These are phyloP conservation scores for Terebella lapidaria DNA, from an alignment of 2,888 invertebrate genomes.

Conservation along the genomic window DNA sequence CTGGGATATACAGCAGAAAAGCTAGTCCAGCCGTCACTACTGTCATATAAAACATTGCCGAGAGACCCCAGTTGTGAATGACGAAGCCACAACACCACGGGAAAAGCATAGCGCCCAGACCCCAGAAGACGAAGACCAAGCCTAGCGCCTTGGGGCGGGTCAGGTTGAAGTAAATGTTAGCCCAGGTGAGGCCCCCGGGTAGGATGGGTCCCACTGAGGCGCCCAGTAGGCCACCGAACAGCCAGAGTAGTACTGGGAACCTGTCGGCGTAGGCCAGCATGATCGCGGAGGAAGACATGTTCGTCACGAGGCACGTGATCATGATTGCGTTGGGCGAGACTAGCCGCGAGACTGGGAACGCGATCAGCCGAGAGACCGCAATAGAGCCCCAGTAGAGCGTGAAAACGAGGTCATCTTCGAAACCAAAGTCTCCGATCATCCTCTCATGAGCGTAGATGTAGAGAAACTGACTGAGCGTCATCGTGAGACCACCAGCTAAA, in stretches of 20 bases:
- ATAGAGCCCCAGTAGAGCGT: conserved; percentile 1
- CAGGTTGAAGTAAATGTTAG: background rate
- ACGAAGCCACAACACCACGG: conserved; percentile 1
- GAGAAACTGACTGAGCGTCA: background rate
- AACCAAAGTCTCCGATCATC: background rate
- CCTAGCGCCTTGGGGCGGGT: background rate
- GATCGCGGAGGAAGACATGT: background rate
- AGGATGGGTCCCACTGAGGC: conserved; percentile 3
- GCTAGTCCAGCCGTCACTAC: background rate
- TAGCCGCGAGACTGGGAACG: background rate
- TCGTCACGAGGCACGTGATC: background rate
- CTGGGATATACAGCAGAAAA: background rate
- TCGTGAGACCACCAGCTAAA: background rate
- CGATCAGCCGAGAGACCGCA: background rate
- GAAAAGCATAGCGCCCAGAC: background rate
- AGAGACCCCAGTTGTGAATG: background rate
- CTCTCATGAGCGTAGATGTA: background rate
- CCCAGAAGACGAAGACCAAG: background rate
- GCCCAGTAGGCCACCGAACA: conserved; percentile 1
- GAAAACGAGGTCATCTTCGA: background rate
- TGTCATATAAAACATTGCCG: background rate
- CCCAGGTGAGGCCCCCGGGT: conserved; percentile 8
- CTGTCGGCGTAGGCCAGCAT: background rate
- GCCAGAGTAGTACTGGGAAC: background rate
- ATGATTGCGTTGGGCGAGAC: background rate